Evolutionary conservation across 2,797 vertebrate genomes (phyloP).

Genomic region (Chlorospingus semifuscus): DNA sequence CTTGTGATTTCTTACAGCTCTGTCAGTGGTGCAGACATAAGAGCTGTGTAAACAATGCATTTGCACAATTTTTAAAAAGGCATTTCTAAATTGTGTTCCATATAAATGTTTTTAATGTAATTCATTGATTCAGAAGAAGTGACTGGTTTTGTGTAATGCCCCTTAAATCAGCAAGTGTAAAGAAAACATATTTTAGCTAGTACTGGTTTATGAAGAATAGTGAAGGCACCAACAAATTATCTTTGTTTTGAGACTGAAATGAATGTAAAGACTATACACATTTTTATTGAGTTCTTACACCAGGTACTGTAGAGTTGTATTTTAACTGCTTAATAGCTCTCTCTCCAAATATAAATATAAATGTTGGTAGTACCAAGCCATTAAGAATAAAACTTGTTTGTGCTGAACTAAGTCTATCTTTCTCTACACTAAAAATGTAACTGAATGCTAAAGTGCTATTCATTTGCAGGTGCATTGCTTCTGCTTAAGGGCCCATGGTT

Average conservation of each 20-base stretch:
- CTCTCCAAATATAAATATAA: conserved; percentile 81
- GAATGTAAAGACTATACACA: conserved; percentile 19
- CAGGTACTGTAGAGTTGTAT: conserved; percentile 80
- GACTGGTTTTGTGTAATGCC: neutral
- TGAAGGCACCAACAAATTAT: neutral
- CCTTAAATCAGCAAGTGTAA: conserved; percentile 1
- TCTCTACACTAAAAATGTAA: conserved; percentile 87
- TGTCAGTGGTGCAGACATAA: neutral
- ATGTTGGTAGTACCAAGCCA: conserved; percentile 85
- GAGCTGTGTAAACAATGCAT: neutral
- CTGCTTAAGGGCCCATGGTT: conserved; percentile 95
- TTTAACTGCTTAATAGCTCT: conserved; percentile 79
- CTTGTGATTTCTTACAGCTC: neutral
- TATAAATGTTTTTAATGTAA: neutral
- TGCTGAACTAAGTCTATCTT: conserved; percentile 85
- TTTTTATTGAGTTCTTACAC: conserved; percentile 53
- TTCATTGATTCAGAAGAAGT: neutral
- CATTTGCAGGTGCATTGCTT: conserved; percentile 99
- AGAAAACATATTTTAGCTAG: conserved; percentile 15
- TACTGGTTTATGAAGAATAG: conserved; percentile 21
- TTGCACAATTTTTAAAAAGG: neutral
- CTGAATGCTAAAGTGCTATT: conserved; percentile 95
- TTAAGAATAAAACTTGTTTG: conserved; percentile 90
- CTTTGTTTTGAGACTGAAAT: conserved; percentile 53
- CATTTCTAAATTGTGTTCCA: neutral